phyloP scores from a whole-genome alignment of 2,888 invertebrate genomes.

The Lagria hirta region DNA sequence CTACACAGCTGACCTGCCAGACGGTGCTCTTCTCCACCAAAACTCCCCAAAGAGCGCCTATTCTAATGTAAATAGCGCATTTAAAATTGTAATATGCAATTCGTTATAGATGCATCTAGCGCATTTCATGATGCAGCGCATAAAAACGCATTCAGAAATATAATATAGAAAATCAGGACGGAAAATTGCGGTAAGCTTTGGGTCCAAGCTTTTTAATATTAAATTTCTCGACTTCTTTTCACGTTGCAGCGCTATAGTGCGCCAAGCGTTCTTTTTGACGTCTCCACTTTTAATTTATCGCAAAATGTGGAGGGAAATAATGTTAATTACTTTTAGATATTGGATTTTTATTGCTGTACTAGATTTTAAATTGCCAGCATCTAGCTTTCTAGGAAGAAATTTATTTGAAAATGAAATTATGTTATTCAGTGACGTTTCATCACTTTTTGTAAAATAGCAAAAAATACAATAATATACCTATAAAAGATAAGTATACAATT shows the following conservation, averaged over 20 bases:
- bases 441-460: too few species aligned
- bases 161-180: not conserved
- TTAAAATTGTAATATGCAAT: conserved; percentile 48
- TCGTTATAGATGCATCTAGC: conserved; percentile 44
- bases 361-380: conserved; percentile 7
- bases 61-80: conserved; percentile 33
- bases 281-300: conserved; percentile 3
- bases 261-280: conserved; percentile 14
- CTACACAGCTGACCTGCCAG: too few species aligned
- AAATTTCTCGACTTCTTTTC: conserved; percentile 13
- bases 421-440: too few species aligned
- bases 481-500: too few species aligned
- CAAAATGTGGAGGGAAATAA: conserved; percentile 1
- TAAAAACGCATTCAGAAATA: conserved; percentile 6
- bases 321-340: conserved; percentile 20
- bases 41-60: conserved; percentile 3
- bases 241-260: conserved; percentile 10
- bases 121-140: conserved; percentile 5
- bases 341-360: conserved; percentile 7
- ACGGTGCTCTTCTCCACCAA: conserved; percentile 10
- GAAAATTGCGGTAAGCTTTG: conserved; percentile 1
- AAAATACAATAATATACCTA: too few species aligned
- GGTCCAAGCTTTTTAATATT: conserved; percentile 16
- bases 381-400: too few species aligned
- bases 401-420: too few species aligned